Percentiles rank a stretch among this genome's conserved stretches.
Conservation (phyloP, 2,888 invertebrate genomes). For the Agonum fuliginosum region DNA sequence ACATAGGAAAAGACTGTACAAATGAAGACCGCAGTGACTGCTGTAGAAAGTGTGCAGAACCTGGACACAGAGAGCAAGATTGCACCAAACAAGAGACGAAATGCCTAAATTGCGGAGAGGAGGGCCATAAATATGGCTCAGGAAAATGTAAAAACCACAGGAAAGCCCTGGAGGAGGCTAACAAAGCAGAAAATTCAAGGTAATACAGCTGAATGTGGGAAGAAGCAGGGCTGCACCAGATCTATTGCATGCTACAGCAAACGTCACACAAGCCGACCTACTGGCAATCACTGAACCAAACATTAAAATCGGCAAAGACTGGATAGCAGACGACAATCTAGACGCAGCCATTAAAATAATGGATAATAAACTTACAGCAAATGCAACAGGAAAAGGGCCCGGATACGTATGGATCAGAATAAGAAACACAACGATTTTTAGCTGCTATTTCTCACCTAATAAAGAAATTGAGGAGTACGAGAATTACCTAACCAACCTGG, state of each 20-base stretch:
- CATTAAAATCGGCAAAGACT: neutral
- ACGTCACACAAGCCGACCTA: neutral
- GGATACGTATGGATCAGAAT: neutral
- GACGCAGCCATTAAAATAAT: slow-evolving; percentile 17
- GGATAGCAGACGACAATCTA: neutral
- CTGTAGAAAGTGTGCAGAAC: too few species aligned
- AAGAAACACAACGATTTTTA: neutral
- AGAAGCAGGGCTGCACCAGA: too few species aligned
- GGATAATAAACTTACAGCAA: neutral
- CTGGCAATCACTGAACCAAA: neutral
- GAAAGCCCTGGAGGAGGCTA: slow-evolving; percentile 1
- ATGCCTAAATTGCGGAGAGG: neutral
- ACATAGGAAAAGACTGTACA: too few species aligned
- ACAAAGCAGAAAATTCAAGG: too few species aligned
- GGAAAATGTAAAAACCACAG: neutral
- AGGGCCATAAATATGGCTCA: neutral
- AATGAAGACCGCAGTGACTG: too few species aligned
- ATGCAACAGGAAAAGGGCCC: neutral
- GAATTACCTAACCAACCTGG: slow-evolving; percentile 19
- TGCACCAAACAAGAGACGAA: neutral
- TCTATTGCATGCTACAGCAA: too few species aligned
- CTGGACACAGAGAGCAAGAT: too few species aligned
- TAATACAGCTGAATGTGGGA: too few species aligned
- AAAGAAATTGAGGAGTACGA: neutral
- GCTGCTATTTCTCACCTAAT: slow-evolving; percentile 40